Base-by-base conservation (phyloP, 2,797 vertebrate species). In the Borostomias antarcticus region DNA sequence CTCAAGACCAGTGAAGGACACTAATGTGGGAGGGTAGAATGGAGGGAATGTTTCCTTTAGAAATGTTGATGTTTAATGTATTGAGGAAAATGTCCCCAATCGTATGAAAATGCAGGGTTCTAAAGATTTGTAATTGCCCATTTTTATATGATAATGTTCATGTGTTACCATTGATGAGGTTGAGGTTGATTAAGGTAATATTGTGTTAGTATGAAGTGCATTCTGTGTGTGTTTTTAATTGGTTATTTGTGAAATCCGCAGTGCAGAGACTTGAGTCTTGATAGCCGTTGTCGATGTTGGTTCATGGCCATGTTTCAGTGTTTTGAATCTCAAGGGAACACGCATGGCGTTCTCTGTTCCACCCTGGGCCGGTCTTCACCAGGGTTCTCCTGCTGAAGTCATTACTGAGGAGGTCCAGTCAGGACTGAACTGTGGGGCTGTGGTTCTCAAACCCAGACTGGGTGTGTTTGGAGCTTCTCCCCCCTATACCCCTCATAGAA, bases 271-370 rank as follows among this genome's bases (percentile, higher is more conserved):
- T n/a, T 60, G 37, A 21, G n/a, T 51, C 7, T 28, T 26, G 21
- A 17, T 26, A 28, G 4, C 28, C 30, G 17, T 37, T 15, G 33
- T 62, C 13, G n/a, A 58, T 25, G 9, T 60, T 51, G 21, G 17
- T 23, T 60, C 28, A 0, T 43, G 29, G 10, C 56, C 30, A 52
- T 28, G 43, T 43, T 23, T 70, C n/a, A 0, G 33, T 68, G 78
- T 88, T 86, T 89, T 82, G 83, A 85, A 86, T 82, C 73, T n/a
- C 40, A 6, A 50, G 85, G 88, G 86, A 88, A 87, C 81, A 13
- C n/a, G 28, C 9, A 32, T 40, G 25, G 52, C 13, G 26, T 11
- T 28, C 25, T 50, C 47, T 50, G 47, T 23, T 7, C 19, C 19
- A 23, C 19, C 19, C 5, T 30, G 52, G 25, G 26, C 48, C 6